A percentile compares a stretch with the other conserved stretches of the same genome.
Conservation (phyloP, 2,888 invertebrate species). For the Oithona nana region DNA sequence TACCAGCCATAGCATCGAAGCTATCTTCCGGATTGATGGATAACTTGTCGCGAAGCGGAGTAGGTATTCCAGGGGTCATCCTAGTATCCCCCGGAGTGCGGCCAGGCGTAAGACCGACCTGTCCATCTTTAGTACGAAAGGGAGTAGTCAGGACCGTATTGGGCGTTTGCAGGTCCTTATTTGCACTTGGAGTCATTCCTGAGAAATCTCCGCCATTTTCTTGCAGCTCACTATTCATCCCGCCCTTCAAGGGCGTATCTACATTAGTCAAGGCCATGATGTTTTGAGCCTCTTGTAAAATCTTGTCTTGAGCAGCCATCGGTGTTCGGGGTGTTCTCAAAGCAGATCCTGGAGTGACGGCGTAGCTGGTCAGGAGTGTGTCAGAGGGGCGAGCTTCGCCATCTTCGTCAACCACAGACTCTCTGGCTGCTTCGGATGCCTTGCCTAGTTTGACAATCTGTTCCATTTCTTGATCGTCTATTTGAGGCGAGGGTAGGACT, state of each 20-base stretch:
- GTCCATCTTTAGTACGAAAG: conserved; percentile 36
- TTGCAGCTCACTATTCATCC: conserved; percentile 77
- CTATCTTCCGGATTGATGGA: conserved; percentile 78
- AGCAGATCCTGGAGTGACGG: conserved; percentile 45
- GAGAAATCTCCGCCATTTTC: conserved; percentile 56
- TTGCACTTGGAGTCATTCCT: conserved; percentile 53
- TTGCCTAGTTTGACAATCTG: conserved; percentile 77
- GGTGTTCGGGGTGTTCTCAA: conserved; percentile 82
- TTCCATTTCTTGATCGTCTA: conserved; percentile 74
- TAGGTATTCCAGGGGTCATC: conserved; percentile 23
- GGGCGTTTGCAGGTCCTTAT: conserved; percentile 51
- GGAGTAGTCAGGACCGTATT: conserved; percentile 79
- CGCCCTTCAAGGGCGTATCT: conserved; percentile 89
- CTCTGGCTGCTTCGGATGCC: conserved; percentile 39
- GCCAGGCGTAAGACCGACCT: conserved; percentile 20
- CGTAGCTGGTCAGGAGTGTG: conserved; percentile 74
- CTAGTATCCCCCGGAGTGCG: conserved; percentile 19
- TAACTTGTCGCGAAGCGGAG: conserved; percentile 67
- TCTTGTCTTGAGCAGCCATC: conserved; percentile 56
- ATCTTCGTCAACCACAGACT: conserved; percentile 66
- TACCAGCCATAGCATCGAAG: conserved; percentile 40
- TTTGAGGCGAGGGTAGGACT: conserved; percentile 88
- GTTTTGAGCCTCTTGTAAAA: conserved; percentile 82
- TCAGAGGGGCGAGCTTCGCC: conserved; percentile 55
- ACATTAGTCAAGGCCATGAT: conserved; percentile 95